Conservation (phyloP, 2,888 invertebrate genomes). For the Troides aeacus region DNA sequence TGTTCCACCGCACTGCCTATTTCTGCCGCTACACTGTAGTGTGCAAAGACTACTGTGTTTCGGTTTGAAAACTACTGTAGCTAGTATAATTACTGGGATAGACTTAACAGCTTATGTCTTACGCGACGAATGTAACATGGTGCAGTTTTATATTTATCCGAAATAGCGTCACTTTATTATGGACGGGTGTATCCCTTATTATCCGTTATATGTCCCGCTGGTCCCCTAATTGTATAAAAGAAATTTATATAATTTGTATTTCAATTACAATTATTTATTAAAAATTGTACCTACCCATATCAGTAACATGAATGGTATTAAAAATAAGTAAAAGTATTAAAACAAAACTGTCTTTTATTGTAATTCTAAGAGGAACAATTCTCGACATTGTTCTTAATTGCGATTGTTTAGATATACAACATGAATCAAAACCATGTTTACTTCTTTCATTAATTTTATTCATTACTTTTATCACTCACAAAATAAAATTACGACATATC, state of each 20-base stretch:
- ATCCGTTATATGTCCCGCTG: too few relatives aligned
- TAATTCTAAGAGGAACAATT: constrained; percentile 58
- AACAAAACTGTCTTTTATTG: constrained; percentile 63
- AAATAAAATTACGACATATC: not conserved
- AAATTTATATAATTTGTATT: not conserved
- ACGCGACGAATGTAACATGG: too few relatives aligned
- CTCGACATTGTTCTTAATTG: constrained; percentile 49
- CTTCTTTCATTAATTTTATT: not conserved
- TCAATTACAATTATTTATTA: not conserved
- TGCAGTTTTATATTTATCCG: too few relatives aligned
- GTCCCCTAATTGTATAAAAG: not conserved
- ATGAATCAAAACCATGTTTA: not conserved
- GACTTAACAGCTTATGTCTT: too few relatives aligned
- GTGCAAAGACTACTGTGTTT: too few relatives aligned
- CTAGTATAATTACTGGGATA: too few relatives aligned
- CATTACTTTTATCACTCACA: not conserved
- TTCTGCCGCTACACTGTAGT: too few relatives aligned
- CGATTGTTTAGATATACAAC: not conserved
- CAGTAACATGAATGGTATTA: constrained; percentile 72
- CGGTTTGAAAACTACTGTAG: too few relatives aligned
- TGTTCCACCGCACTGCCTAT: too few relatives aligned
- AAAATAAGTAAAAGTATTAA: constrained; percentile 71
- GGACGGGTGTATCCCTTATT: too few relatives aligned
- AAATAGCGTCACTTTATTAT: too few relatives aligned
- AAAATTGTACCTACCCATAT: constrained; percentile 62